Evolutionary conservation across 2,888 invertebrate species (phyloP).

Genomic region (Agrotis ipsilon): DNA sequence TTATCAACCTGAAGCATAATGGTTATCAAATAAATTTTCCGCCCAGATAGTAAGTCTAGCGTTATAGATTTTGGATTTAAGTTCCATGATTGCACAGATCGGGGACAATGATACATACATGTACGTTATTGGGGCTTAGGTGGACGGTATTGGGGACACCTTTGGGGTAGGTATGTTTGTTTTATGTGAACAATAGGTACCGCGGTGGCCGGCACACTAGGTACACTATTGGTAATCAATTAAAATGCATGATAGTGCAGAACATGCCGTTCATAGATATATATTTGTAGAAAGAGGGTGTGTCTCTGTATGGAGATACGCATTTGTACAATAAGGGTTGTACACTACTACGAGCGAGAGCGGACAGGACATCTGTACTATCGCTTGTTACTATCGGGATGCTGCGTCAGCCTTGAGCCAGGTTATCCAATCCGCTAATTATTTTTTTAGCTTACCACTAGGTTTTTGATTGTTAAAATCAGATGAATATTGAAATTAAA

Average conservation of each 20-base stretch:
- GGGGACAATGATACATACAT: constrained; percentile 71
- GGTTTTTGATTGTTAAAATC: not conserved
- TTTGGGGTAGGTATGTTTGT: constrained; percentile 5
- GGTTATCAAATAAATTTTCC: constrained; percentile 83
- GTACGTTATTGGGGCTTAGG: constrained; percentile 33
- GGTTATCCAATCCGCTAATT: not conserved
- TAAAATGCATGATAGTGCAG: constrained; percentile 56
- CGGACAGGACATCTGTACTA: constrained; percentile 37
- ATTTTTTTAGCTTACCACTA: not conserved
- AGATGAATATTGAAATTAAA: not conserved
- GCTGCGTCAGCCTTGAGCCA: not conserved
- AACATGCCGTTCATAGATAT: constrained; percentile 11
- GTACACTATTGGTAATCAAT: constrained; percentile 51
- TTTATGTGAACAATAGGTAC: not conserved
- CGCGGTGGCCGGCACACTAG: not conserved
- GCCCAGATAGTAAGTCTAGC: constrained; percentile 83
- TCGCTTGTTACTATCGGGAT: constrained; percentile 16
- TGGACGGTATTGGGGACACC: constrained; percentile 35
- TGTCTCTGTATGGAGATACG: constrained; percentile 59
- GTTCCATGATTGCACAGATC: constrained; percentile 77
- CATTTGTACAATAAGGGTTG: constrained; percentile 55
- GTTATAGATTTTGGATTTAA: constrained; percentile 88
- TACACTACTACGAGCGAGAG: constrained; percentile 33
- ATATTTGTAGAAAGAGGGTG: constrained; percentile 58
- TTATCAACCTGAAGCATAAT: constrained; percentile 70